A percentile compares a stretch with the other conserved stretches of the same genome.
phyloP scores from a whole-genome alignment of 2,113 vertebrate species.

The Phrynocephalus versicolor region DNA sequence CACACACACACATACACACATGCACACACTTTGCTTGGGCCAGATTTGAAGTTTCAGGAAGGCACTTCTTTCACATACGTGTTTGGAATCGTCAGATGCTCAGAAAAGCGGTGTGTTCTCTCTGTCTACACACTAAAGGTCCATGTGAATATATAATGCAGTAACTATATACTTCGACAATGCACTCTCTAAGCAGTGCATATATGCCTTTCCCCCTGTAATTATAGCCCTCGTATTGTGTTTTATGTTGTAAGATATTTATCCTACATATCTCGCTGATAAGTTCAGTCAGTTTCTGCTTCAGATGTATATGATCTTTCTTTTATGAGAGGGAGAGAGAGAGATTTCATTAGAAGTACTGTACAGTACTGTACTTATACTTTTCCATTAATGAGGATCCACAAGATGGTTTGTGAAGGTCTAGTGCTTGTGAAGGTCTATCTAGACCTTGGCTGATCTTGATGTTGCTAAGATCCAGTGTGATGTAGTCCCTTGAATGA shows the following conservation, averaged over 20 bases:
- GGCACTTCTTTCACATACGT: neutral
- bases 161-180: no score
- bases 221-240: neutral
- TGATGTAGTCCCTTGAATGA: no score
- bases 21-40: neutral
- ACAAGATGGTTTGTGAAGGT: neutral
- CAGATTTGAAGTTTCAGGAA: no score
- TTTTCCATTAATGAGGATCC: neutral
- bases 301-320: no score
- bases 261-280: neutral
- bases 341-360: neutral
- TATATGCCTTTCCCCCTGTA: neutral
- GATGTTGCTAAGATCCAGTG: neutral
- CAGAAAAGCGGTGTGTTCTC: neutral
- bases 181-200: neutral
- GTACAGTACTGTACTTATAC: no score
- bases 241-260: neutral
- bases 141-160: no score
- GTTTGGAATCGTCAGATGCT: neutral
- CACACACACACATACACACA: no score
- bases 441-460: neutral
- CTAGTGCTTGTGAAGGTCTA: neutral
- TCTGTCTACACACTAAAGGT: neutral
- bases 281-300: no score
- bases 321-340: no score